Evolutionary conservation across 92 coral and sea anemone species (phyloP).

Genomic region (Blastomussa wellsi): DNA sequence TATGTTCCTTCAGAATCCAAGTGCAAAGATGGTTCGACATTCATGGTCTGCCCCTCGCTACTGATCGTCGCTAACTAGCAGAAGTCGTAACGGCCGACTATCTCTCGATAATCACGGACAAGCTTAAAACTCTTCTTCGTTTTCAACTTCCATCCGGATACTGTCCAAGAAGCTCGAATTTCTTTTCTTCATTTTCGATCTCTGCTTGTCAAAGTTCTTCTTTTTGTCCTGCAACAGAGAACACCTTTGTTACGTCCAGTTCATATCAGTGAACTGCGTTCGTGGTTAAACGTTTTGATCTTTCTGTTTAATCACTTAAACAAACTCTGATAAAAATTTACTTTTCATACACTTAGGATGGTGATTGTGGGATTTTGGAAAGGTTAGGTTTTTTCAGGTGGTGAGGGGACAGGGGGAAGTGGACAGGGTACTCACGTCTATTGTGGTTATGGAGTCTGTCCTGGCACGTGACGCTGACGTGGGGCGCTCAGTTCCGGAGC

Average conservation of each 20-base stretch:
- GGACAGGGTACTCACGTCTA: conserved; percentile 82
- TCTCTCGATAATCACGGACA: not conserved
- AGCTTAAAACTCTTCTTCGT: conserved; percentile 65
- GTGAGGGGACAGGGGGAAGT: too few species aligned
- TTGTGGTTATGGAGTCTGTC: conserved; percentile 86
- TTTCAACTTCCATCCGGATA: conserved; percentile 95
- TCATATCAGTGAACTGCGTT: not conserved
- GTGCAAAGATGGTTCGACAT: not conserved
- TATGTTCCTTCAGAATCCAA: not conserved
- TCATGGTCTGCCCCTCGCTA: not conserved
- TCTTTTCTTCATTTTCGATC: conserved; percentile 84
- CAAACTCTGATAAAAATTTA: not conserved
- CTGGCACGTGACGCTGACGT: conserved; percentile 88
- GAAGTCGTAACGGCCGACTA: not conserved
- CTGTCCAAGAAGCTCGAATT: conserved; percentile 98
- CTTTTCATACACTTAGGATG: too few species aligned
- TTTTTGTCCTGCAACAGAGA: conserved; percentile 80
- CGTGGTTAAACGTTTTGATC: too few species aligned
- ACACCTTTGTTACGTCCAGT: conserved; percentile 1
- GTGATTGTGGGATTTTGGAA: too few species aligned
- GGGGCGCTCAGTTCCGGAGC: conserved; percentile 72
- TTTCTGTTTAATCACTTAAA: not conserved
- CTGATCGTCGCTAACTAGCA: not conserved
- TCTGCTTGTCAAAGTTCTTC: conserved; percentile 78
- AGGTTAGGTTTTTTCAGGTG: too few species aligned